Conservation (phyloP, 2,888 invertebrate genomes). For the Caenorhabditis angaria region DNA sequence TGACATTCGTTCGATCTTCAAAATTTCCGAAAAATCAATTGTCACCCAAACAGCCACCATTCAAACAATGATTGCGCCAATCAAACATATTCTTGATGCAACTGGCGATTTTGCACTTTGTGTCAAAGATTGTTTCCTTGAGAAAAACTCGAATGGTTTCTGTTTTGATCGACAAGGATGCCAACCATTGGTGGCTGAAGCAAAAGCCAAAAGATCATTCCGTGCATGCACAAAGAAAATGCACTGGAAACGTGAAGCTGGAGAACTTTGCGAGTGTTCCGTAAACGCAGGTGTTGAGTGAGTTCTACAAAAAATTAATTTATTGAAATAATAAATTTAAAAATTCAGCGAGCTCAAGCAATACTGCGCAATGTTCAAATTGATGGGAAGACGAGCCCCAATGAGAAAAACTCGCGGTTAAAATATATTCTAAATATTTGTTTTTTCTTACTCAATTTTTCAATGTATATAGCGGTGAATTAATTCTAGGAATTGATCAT, state of each 20-base stretch:
- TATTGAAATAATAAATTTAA: background rate
- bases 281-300: constrained; percentile 63
- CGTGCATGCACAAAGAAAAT: constrained; percentile 59
- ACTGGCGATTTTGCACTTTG: constrained; percentile 65
- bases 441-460: constrained; percentile 11
- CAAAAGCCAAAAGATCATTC: constrained; percentile 63
- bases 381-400: constrained; percentile 55
- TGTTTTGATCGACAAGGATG: constrained; percentile 67
- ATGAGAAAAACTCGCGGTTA: constrained; percentile 39
- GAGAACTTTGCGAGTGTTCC: constrained; percentile 67
- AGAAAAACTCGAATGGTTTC: constrained; percentile 63
- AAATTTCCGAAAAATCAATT: constrained; percentile 61
- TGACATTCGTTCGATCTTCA: constrained; percentile 65
- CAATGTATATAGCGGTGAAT: constrained; percentile 32
- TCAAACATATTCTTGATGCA: constrained; percentile 64
- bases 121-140: constrained; percentile 66
- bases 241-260: constrained; percentile 68
- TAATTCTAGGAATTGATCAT: constrained; percentile 1
- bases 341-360: constrained; percentile 59
- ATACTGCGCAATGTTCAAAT: constrained; percentile 63
- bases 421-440: background rate
- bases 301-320: constrained; percentile 19
- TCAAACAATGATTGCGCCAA: constrained; percentile 58
- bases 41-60: constrained; percentile 48
- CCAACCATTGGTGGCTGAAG: constrained; percentile 61